These are phyloP conservation scores for Falco concolor DNA, from an alignment of 2,797 vertebrate genomes.

Conservation along the genomic window DNA sequence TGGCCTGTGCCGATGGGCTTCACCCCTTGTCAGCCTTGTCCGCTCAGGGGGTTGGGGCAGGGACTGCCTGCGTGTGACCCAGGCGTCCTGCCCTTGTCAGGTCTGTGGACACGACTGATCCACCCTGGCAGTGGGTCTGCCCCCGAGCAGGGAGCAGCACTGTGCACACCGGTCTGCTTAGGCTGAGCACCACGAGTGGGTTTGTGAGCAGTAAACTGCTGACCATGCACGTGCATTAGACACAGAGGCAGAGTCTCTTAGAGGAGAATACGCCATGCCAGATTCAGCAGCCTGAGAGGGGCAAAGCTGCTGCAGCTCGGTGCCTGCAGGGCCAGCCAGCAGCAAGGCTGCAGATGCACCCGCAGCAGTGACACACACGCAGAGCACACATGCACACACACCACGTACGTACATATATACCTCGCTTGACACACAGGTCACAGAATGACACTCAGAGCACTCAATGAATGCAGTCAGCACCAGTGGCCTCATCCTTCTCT, in stretches of 20 bases:
- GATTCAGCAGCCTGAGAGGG: background rate
- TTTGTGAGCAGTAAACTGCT: background rate
- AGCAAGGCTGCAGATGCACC: background rate
- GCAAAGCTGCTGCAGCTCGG: fast-evolving
- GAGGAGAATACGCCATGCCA: background rate
- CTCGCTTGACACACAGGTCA: background rate
- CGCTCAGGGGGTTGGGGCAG: background rate
- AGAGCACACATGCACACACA: too few relatives aligned
- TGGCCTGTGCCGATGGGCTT: background rate
- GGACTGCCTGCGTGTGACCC: background rate
- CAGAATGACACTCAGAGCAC: background rate
- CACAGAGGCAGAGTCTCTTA: background rate
- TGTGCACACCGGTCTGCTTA: background rate
- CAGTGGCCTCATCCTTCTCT: background rate
- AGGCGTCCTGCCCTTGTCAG: background rate
- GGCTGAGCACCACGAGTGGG: background rate
- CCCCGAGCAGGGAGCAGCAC: background rate
- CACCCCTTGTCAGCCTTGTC: too few relatives aligned
- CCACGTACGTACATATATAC: too few relatives aligned
- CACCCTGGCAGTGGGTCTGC: background rate
- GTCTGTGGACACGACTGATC: background rate
- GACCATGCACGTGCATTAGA: background rate
- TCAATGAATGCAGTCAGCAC: background rate
- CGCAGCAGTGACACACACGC: background rate
- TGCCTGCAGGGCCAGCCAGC: background rate